Evolutionary conservation across 2,797 vertebrate genomes (phyloP).

Genomic region (Leptodactylus fallax): DNA sequence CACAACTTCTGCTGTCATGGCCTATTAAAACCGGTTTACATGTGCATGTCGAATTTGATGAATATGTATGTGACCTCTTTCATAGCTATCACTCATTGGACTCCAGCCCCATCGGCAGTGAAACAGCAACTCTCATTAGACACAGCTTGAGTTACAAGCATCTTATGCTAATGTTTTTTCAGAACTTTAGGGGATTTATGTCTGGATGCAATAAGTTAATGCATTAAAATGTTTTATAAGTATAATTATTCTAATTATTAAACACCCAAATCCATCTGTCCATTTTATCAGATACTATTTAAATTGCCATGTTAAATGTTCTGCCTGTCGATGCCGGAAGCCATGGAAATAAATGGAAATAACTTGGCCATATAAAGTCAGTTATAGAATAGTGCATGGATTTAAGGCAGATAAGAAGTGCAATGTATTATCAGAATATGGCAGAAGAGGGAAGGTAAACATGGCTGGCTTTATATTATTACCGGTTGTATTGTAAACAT

Average conservation of each 20-base stretch:
- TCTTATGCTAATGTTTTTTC: conserved; percentile 83
- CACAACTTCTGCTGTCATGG: conserved; percentile 92
- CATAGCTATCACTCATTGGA: conserved; percentile 87
- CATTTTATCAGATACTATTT: conserved; percentile 50
- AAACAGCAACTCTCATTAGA: conserved; percentile 92
- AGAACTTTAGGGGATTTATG: conserved; percentile 84
- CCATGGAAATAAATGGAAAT: conserved; percentile 41
- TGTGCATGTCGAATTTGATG: conserved; percentile 97
- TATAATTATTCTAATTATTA: conserved; percentile 74
- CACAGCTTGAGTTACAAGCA: conserved; percentile 89
- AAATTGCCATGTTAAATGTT: conserved; percentile 49
- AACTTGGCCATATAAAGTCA: conserved; percentile 25
- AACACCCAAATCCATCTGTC: conserved; percentile 45
- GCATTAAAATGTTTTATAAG: conserved; percentile 79
- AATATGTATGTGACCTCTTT: conserved; percentile 99
- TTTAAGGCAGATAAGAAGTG: conserved; percentile 18
- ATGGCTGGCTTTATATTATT: neutral
- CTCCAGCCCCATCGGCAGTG: conserved; percentile 82
- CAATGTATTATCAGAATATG: neutral
- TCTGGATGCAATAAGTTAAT: conserved; percentile 79
- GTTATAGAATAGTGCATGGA: conserved; percentile 31
- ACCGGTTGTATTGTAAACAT: neutral
- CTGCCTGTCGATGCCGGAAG: conserved; percentile 33
- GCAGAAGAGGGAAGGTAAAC: neutral
- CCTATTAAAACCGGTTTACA: conserved; percentile 97